Evolutionary conservation across 2,797 vertebrate species (phyloP).

Genomic region (Periophthalmus magnuspinnatus): DNA sequence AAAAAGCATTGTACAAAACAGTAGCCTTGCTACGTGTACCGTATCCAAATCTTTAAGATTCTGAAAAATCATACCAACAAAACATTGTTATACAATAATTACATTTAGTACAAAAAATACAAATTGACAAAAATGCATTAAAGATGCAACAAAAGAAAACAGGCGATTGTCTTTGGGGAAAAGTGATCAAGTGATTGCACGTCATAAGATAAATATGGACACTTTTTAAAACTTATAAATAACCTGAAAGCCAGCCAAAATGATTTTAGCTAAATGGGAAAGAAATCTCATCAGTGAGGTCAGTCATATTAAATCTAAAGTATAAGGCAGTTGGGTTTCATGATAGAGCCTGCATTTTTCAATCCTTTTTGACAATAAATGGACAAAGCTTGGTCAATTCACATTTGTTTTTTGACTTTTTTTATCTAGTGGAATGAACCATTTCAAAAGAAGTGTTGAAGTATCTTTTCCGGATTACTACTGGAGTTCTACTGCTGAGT

Average conservation of each 20-base stretch:
- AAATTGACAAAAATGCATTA: slow-evolving; percentile 21
- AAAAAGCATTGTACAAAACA: slow-evolving; percentile 55
- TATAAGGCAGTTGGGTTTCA: slow-evolving; percentile 7
- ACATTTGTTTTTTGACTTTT: neutral
- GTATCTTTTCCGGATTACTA: neutral
- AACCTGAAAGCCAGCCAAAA: slow-evolving; percentile 26
- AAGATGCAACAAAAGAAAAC: slow-evolving; percentile 37
- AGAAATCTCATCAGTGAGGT: neutral
- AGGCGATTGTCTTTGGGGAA: slow-evolving; percentile 76
- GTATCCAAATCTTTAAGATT: slow-evolving; percentile 34
- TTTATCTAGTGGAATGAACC: neutral
- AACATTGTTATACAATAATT: slow-evolving; percentile 41
- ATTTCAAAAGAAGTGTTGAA: neutral
- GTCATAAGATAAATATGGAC: slow-evolving; percentile 30
- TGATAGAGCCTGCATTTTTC: neutral
- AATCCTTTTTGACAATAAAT: neutral
- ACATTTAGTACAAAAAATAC: slow-evolving; percentile 30
- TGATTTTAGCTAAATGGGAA: slow-evolving; percentile 13
- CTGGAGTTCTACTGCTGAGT: slow-evolving; percentile 15
- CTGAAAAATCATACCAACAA: slow-evolving; percentile 33
- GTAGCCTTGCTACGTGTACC: slow-evolving; percentile 56
- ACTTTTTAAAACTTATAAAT: slow-evolving; percentile 19
- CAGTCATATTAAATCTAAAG: slow-evolving; percentile 3
- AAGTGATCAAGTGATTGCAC: slow-evolving; percentile 66
- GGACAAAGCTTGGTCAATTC: neutral